These are phyloP conservation scores for Idaea biselata DNA, from an alignment of 2,888 invertebrate species.

Conservation along the genomic window DNA sequence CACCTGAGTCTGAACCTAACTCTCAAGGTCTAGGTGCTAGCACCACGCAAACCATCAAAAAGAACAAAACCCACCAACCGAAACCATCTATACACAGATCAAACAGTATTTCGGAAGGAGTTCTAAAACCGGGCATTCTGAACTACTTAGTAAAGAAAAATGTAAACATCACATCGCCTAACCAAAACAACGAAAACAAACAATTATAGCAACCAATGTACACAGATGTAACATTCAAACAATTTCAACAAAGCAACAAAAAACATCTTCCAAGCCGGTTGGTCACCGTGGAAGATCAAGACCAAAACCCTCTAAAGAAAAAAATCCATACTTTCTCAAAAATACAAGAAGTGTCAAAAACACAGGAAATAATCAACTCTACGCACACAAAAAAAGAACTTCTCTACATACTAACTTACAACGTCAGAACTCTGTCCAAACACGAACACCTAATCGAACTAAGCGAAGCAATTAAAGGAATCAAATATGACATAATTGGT, in stretches of 20 bases:
- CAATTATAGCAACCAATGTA: no score
- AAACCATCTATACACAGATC: constrained; percentile 1
- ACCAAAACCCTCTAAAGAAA: constrained; percentile 26
- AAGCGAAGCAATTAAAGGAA: constrained; percentile 10
- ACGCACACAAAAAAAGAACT: not conserved
- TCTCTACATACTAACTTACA: not conserved
- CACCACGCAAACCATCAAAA: constrained; percentile 6
- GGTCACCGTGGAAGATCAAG: constrained; percentile 30
- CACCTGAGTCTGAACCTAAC: constrained; percentile 4
- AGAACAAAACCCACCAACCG: constrained; percentile 9
- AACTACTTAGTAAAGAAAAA: no score
- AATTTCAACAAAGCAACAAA: constrained; percentile 6
- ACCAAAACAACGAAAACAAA: no score
- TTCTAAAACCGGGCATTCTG: no score
- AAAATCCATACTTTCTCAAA: not conserved
- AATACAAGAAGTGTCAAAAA: not conserved
- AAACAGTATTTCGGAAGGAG: no score
- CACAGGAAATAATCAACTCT: not conserved
- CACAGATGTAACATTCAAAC: constrained; percentile 9
- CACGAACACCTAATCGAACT: constrained; percentile 17
- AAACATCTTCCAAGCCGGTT: constrained; percentile 23
- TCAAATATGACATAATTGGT: constrained; percentile 22
- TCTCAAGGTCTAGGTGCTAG: not conserved
- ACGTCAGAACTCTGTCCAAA: constrained; percentile 10
- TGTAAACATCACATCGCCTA: no score